These are phyloP conservation scores for Varecia variegata DNA, from an alignment of 2,797 vertebrate genomes.

Conservation along the genomic window DNA sequence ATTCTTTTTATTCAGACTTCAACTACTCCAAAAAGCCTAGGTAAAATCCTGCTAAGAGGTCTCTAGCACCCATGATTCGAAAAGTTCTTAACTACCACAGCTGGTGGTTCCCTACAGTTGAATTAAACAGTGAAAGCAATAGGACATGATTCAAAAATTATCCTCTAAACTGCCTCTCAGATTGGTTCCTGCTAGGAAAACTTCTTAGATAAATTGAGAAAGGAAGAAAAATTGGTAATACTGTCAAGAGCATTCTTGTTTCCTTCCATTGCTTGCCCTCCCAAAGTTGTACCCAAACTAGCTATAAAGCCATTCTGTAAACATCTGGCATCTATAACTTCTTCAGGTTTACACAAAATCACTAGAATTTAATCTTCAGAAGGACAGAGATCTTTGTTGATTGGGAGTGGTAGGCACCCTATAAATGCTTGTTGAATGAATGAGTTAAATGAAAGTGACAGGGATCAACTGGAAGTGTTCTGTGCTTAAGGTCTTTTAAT, in stretches of 20 bases:
- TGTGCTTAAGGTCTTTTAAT: neutral
- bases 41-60: neutral
- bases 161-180: neutral
- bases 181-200: neutral
- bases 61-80: conserved; percentile 9
- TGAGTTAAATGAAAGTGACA: neutral
- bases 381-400: neutral
- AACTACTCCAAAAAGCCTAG: neutral
- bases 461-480: neutral
- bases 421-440: neutral
- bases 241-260: neutral
- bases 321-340: neutral
- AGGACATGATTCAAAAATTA: neutral
- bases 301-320: neutral
- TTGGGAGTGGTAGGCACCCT: neutral
- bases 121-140: neutral
- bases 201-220: neutral
- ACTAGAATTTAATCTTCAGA: neutral
- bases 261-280: neutral
- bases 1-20: neutral
- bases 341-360: neutral
- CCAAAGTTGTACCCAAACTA: neutral
- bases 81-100: neutral
- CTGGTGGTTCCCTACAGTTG: neutral
- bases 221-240: neutral